Evolutionary conservation across 2,797 vertebrate genomes (phyloP).

Genomic region (Decapterus maruadsi): DNA sequence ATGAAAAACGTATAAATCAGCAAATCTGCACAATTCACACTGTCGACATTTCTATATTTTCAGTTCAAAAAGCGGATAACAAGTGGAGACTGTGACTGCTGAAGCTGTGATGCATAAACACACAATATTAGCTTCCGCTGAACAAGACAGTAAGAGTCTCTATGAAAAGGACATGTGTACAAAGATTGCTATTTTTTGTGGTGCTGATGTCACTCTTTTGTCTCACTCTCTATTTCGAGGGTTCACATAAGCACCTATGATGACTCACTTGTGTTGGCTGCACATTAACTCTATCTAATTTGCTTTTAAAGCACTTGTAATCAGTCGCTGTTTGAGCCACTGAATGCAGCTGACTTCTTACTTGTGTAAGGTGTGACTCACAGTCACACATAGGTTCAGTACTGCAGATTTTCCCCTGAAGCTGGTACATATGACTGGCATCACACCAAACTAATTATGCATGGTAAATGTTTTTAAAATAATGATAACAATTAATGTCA

Average conservation of each 20-base stretch:
- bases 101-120: constrained; percentile 18
- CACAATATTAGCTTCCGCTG: not conserved
- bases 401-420: not conserved
- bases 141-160: not conserved
- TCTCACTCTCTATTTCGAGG: constrained; percentile 5
- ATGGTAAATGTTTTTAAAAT: no score
- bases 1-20: constrained; percentile 5
- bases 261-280: constrained; percentile 43
- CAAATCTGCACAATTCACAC: constrained; percentile 3
- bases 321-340: not conserved
- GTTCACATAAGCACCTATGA: constrained; percentile 24
- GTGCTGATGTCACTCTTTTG: not conserved
- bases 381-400: no score
- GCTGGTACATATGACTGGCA: not conserved
- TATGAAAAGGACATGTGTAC: not conserved
- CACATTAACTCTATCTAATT: not conserved
- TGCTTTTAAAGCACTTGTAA: not conserved
- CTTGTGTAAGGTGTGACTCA: constrained; percentile 12
- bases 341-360: not conserved
- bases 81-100: constrained; percentile 3
- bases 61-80: not conserved
- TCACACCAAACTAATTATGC: not conserved
- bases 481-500: no score
- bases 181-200: no score
- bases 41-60: not conserved